These are phyloP conservation scores for Amblyopsis hoosieri DNA, from an alignment of 2,797 vertebrate species.

Conservation along the genomic window DNA sequence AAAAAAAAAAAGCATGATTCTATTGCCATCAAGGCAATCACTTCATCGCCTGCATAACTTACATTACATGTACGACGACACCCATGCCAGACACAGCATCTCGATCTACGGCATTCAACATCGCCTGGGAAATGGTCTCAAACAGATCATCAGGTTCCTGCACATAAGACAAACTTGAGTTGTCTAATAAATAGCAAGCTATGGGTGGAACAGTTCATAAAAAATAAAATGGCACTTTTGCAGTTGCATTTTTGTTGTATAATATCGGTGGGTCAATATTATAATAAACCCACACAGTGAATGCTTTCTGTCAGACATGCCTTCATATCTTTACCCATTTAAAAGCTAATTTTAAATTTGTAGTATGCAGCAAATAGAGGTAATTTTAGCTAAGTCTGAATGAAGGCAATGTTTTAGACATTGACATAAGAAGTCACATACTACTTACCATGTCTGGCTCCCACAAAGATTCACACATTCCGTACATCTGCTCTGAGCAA, in stretches of 20 bases:
- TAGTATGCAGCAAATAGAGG: no score
- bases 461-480: slow-evolving; percentile 98
- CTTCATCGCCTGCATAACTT: slow-evolving; percentile 67
- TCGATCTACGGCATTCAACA: slow-evolving; percentile 95
- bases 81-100: slow-evolving; percentile 98
- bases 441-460: slow-evolving; percentile 92
- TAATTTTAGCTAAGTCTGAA: no score
- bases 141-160: slow-evolving; percentile 95
- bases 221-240: neutral
- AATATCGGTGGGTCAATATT: no score
- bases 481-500: slow-evolving; percentile 97
- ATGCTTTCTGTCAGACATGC: neutral
- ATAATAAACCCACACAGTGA: neutral
- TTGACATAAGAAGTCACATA: no score
- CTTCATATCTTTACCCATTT: no score
- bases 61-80: slow-evolving; percentile 93
- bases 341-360: no score
- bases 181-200: neutral
- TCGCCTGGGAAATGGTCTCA: slow-evolving; percentile 97
- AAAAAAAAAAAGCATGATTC: neutral
- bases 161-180: neutral
- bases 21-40: neutral
- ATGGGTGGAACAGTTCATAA: neutral
- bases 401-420: no score
- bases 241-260: neutral